Evolutionary conservation across 2,113 vertebrate genomes (phyloP), one percentile per base, ranked within the genome.

Genomic region (Eubucco bourcierii): DNA sequence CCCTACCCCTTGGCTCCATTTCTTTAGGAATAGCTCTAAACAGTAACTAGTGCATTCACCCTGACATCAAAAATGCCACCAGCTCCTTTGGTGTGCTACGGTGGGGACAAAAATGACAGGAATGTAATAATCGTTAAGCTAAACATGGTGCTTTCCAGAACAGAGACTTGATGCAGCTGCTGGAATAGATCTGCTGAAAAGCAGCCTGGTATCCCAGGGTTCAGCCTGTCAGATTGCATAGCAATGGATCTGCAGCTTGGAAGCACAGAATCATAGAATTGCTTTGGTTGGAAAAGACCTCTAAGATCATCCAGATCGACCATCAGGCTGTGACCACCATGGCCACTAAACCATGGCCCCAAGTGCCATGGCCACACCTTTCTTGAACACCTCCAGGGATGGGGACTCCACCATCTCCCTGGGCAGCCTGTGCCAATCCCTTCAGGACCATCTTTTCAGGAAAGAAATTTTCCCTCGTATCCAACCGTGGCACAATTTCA

Each of bases 21-120:
- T 68, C 16, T 73, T 71, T 74, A 92, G 68, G 68, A 96, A 87
- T 93, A 90, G 46, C 41, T 92, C 80, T 77, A 63, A 33, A 89
- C 93, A 77, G 87, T 84, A 90, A 94, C 87, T 70, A 82, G 17
- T 84, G 41, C 68, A 82, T 77, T 88, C 75, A 93, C 52, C 28
- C 78, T 82, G 75, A 79, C 60, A 85, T 75, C 52, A 75, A 89
- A 94, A 93, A 90, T 79, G 46, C 87, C 41, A 82, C 64, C 56
- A 89, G 52, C 8, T 17, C 84, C 81, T 87, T 93, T 83, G 90
- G 87, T 93, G 75, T 87, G 78, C 74, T 89, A 59, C 64, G 82
- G 71, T 71, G 58, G 67, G 76, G 52, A 90, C 71, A 93, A 94
- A 96, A 94, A 96, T 82, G 75, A 67, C 52, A 90, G 44, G 81